Base-by-base conservation (phyloP, 2,797 vertebrate genomes). In the Enoplosus armatus region DNA sequence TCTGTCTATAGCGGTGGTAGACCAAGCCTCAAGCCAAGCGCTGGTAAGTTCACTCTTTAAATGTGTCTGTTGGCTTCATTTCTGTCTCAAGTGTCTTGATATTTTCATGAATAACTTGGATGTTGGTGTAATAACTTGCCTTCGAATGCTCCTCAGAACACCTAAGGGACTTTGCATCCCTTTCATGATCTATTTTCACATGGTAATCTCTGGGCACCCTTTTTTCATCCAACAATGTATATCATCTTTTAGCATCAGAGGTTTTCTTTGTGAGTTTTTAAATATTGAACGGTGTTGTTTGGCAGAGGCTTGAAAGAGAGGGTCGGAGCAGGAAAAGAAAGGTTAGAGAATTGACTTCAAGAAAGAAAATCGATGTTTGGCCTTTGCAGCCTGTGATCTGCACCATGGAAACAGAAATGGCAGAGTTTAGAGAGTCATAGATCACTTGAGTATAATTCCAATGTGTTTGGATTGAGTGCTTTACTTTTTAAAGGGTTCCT, bases 21-120 rank as follows among this genome's bases (percentile, higher is more conserved):
- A 99, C 92, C 97, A 99, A 88, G 92, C 97, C 11, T 98, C 97
- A 2, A 98, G 96, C 92, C 98, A 98, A 90, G 94, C 96, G 0
- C 94, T 99, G 96, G 98, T 99, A 94, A 95, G 97, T 64, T 12
- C 8, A 54, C 4, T 24, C 12, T 73, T 75, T 82, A 14, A n/a
- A 48, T 51, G 31, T 50, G 37, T 47, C 29, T 54, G 11, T 79
- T 59, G n/a, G 71, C 45, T 65, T 72, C 29, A 58, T 64, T 65
- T 86, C 68, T 69, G 14, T 67, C 27, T 74, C 47, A 8, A 22
- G 15, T 61, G 14, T 60, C 26, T 60, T 47, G 5, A 48, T 35
- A 35, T 47, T 75, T 77, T 37, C 24, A 35, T 61, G 59, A 59
- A 65, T 26, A 43, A 60, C 70, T 76, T 22, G 27, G 20, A 3